Conservation (phyloP, 2,113 vertebrate species). For the Petaurus breviceps region DNA sequence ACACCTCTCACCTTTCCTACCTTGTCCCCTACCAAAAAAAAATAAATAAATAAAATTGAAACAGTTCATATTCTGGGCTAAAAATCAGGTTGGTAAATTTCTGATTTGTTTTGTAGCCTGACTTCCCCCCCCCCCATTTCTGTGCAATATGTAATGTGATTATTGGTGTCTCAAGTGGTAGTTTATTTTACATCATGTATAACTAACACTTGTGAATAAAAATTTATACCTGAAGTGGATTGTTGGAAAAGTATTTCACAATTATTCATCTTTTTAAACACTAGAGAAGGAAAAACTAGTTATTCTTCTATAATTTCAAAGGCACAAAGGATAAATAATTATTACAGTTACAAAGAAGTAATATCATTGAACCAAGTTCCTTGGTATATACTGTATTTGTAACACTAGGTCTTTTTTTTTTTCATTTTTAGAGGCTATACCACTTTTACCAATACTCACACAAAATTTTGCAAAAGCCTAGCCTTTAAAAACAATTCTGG, state of each 20-base stretch:
- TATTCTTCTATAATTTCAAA: background rate
- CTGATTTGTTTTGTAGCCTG: slow-evolving; percentile 65
- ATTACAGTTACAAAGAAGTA: background rate
- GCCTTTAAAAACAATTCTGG: background rate
- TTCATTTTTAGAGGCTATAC: background rate
- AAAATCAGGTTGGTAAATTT: slow-evolving; percentile 67
- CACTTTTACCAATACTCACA: background rate
- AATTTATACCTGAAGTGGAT: background rate
- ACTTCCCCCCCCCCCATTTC: slow-evolving; percentile 58
- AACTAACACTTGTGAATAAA: background rate
- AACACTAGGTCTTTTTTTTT: background rate
- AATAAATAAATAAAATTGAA: slow-evolving; percentile 33
- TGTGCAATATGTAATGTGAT: slow-evolving; percentile 64
- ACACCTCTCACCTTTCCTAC: background rate
- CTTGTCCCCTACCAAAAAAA: background rate
- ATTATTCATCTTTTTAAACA: background rate
- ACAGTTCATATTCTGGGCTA: slow-evolving; percentile 65
- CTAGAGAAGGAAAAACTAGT: background rate
- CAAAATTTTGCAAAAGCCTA: background rate
- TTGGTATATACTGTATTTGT: background rate
- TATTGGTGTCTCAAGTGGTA: slow-evolving; percentile 54
- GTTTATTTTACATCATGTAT: background rate
- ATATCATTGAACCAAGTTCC: background rate
- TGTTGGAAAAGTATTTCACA: background rate
- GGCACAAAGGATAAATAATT: background rate